Evolutionary conservation across 1,140 invertebrate genomes (phyloP).

Genomic region (Oryctes rhinoceros): DNA sequence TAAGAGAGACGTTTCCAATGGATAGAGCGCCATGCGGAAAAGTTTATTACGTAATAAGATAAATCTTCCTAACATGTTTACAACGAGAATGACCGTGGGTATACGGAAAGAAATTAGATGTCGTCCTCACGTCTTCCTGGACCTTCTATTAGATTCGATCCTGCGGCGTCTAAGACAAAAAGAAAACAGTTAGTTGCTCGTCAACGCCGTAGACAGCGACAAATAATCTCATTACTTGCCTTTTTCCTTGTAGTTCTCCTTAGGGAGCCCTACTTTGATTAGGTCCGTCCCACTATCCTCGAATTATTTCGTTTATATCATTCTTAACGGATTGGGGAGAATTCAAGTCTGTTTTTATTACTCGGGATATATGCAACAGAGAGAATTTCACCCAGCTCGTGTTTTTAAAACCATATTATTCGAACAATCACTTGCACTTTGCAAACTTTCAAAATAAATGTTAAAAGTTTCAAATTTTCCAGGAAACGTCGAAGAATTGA

Average conservation of each 20-base stretch:
- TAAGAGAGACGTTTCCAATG: too few relatives aligned
- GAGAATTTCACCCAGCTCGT: too few relatives aligned
- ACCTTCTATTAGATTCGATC: slow-evolving; percentile 1
- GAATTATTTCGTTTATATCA: not conserved
- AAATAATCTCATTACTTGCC: not conserved
- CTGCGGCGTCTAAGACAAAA: not conserved
- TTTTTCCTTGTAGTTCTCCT: not conserved
- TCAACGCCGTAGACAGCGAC: not conserved
- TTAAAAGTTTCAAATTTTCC: too few relatives aligned
- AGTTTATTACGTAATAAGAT: slow-evolving; percentile 1
- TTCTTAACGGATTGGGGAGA: not conserved
- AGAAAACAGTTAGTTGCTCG: not conserved
- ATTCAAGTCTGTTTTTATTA: not conserved
- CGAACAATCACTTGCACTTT: too few relatives aligned
- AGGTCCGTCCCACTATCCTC: not conserved
- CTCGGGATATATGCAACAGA: too few relatives aligned
- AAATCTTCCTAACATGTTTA: slow-evolving; percentile 15
- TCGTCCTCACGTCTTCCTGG: not conserved
- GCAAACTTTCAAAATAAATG: too few relatives aligned
- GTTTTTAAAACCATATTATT: too few relatives aligned
- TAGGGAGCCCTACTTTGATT: not conserved
- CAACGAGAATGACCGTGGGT: slow-evolving; percentile 3
- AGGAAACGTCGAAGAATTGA: too few relatives aligned
- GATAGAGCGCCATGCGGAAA: not conserved
- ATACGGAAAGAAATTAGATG: slow-evolving; percentile 11